phyloP scores from a whole-genome alignment of 2,113 vertebrate genomes.

The Anseranas semipalmata region DNA sequence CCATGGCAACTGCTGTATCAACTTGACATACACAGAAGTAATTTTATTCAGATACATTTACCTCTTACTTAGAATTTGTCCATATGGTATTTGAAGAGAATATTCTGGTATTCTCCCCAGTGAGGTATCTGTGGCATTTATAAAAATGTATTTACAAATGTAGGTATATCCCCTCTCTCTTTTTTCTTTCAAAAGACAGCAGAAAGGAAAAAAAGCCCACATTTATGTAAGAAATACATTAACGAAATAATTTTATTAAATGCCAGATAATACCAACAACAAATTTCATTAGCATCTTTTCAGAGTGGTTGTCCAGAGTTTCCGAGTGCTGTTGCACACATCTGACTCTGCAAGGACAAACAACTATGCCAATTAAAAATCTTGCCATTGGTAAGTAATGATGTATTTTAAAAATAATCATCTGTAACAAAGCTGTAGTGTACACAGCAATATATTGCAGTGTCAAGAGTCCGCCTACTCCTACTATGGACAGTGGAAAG shows the following conservation, averaged over 20 bases:
- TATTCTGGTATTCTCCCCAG: background rate
- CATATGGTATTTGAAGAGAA: background rate
- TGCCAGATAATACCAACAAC: background rate
- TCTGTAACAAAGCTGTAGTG: background rate
- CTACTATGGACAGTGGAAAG: background rate
- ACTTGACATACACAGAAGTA: slow-evolving; percentile 25
- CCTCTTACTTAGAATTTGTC: background rate
- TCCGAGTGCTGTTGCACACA: background rate
- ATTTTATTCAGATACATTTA: slow-evolving; percentile 22
- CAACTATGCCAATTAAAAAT: background rate
- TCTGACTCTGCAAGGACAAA: background rate
- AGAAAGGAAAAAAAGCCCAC: background rate
- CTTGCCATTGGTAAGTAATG: background rate
- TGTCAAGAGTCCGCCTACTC: background rate
- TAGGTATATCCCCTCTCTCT: background rate
- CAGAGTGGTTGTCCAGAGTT: background rate
- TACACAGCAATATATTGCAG: background rate
- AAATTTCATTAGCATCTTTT: background rate
- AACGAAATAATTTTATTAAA: background rate
- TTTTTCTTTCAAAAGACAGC: background rate
- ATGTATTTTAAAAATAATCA: background rate
- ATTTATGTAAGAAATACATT: background rate
- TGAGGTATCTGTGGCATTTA: background rate
- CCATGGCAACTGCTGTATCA: slow-evolving; percentile 45
- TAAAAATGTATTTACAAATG: background rate